These are phyloP conservation scores for Tricholauxania praeusta DNA, from an alignment of 2,888 invertebrate genomes.

Conservation along the genomic window DNA sequence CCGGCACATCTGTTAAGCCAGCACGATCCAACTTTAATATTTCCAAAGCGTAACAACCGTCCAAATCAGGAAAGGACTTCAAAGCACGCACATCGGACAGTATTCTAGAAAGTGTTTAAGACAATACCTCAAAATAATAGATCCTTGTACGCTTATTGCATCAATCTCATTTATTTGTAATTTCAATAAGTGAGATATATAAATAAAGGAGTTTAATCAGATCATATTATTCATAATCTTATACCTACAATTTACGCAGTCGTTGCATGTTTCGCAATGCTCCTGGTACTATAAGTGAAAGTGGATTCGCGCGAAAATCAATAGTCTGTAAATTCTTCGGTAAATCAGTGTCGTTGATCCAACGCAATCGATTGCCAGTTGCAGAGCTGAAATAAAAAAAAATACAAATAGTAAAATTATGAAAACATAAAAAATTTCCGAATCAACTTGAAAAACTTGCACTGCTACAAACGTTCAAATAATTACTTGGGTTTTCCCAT, in stretches of 20 bases:
- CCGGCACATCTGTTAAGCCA: conserved; percentile 78
- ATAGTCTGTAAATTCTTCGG: conserved; percentile 79
- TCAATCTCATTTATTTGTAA: neutral
- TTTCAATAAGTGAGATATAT: neutral
- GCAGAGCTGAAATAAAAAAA: conserved; percentile 73
- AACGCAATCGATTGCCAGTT: conserved; percentile 84
- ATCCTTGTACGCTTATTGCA: too few species aligned
- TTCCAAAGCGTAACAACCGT: conserved; percentile 83
- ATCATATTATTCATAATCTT: neutral
- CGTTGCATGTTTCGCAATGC: conserved; percentile 82
- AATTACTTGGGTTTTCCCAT: neutral
- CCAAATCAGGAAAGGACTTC: conserved; percentile 84
- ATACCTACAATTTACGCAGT: conserved; percentile 83
- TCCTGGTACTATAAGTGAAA: conserved; percentile 76
- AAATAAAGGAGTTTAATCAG: too few species aligned
- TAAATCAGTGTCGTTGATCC: conserved; percentile 79
- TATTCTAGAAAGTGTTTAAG: conserved; percentile 72
- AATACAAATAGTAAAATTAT: conserved; percentile 1
- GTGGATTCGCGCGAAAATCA: conserved; percentile 87
- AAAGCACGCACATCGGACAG: conserved; percentile 87
- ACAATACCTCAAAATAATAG: too few species aligned
- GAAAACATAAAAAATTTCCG: conserved; percentile 19
- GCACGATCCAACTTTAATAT: conserved; percentile 86
- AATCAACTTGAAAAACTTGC: neutral
- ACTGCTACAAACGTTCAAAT: too few species aligned